Percentiles rank a stretch among this genome's conserved stretches.
Evolutionary conservation across 1,140 invertebrate species (phyloP).

Genomic region (Leptinotarsa texana): DNA sequence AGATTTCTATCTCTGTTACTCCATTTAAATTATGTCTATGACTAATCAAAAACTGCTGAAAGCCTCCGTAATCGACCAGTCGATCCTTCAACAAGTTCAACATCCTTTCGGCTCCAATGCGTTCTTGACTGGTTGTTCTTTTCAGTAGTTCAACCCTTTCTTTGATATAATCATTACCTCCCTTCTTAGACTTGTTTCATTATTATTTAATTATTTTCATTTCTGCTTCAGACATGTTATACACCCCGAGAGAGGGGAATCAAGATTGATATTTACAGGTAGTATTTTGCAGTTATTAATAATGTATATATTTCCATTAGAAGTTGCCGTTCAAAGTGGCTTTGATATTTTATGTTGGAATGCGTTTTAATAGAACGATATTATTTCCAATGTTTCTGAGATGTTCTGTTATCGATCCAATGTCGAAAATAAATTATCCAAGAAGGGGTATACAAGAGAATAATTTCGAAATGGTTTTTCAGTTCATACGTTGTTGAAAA

Average conservation of each 20-base stretch:
- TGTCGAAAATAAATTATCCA: neutral
- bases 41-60: constrained; percentile 54
- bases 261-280: constrained; percentile 37
- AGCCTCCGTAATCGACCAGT: constrained; percentile 39
- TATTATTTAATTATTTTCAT: constrained; percentile 59
- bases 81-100: neutral
- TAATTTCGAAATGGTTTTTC: too few relatives aligned
- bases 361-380: neutral
- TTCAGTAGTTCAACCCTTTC: constrained; percentile 55
- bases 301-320: constrained; percentile 23
- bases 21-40: constrained; percentile 54
- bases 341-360: constrained; percentile 9
- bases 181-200: constrained; percentile 54
- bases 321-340: constrained; percentile 20
- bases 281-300: constrained; percentile 31
- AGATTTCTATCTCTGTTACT: constrained; percentile 52
- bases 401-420: neutral
- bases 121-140: constrained; percentile 38
- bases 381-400: neutral
- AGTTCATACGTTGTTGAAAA: too few relatives aligned
- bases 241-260: constrained; percentile 30
- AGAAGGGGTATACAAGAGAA: too few relatives aligned
- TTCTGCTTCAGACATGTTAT: constrained; percentile 55
- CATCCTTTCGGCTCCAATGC: constrained; percentile 10
- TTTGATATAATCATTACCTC: constrained; percentile 56